Percentiles rank a stretch among this genome's conserved stretches.
Evolutionary conservation across 2,113 vertebrate species (phyloP).

Genomic region (Pristiophorus japonicus): DNA sequence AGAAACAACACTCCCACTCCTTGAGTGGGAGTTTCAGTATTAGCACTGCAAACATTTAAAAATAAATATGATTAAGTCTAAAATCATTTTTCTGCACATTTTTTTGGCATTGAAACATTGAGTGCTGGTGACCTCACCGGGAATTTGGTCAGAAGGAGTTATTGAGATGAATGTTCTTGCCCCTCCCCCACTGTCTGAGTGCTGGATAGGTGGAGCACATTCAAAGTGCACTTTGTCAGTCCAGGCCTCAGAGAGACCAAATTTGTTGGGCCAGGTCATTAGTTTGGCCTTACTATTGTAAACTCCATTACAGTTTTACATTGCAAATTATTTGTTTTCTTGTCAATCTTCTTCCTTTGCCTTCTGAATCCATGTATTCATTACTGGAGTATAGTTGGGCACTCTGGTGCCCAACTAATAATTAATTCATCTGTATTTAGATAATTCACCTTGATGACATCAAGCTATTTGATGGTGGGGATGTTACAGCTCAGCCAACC

Average conservation of each 20-base stretch:
- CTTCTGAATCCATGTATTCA: neutral
- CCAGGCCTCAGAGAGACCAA: neutral
- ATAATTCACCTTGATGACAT: neutral
- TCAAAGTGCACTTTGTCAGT: no score
- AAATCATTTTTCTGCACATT: neutral
- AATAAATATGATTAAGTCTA: constrained; percentile 13
- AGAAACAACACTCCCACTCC: constrained; percentile 14
- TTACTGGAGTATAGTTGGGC: neutral
- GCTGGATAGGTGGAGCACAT: neutral
- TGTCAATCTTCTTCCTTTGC: neutral
- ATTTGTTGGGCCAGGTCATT: neutral
- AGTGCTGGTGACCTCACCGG: neutral
- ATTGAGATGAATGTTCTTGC: neutral
- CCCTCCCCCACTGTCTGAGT: neutral
- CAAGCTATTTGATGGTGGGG: neutral
- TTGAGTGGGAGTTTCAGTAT: neutral
- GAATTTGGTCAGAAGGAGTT: neutral
- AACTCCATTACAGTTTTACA: neutral
- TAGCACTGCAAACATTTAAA: neutral
- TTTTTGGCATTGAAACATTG: constrained; percentile 4
- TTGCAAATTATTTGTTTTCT: neutral
- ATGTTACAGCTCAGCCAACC: neutral
- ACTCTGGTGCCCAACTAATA: neutral
- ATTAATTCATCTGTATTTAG: neutral
- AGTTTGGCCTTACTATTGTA: no score